These are phyloP conservation scores for Stegastes partitus DNA, from an alignment of 2,113 vertebrate species.

Conservation along the genomic window DNA sequence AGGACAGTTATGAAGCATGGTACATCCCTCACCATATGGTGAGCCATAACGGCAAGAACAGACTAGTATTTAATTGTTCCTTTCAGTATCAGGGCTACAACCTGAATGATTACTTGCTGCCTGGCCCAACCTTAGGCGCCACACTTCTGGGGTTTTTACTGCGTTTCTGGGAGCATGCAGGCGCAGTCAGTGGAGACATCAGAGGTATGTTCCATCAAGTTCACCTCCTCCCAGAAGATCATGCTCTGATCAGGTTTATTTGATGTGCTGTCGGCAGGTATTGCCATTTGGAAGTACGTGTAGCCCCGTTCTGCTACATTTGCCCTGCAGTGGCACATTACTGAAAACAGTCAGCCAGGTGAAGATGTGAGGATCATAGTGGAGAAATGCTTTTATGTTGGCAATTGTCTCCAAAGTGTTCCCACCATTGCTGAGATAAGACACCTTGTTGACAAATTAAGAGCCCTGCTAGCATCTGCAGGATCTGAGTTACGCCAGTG, in stretches of 20 bases:
- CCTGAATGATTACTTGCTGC: neutral
- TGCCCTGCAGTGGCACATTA: too few species aligned
- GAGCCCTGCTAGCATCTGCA: too few species aligned
- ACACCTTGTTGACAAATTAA: too few species aligned
- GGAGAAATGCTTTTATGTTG: too few species aligned
- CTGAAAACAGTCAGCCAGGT: too few species aligned
- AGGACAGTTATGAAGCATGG: neutral
- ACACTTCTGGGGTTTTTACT: neutral
- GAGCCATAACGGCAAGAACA: constrained; percentile 1
- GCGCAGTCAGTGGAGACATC: neutral
- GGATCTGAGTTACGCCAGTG: too few species aligned
- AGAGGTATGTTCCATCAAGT: constrained; percentile 3
- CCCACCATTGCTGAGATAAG: too few species aligned
- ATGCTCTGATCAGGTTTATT: neutral
- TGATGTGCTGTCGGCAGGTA: neutral
- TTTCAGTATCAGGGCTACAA: neutral
- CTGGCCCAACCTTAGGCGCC: neutral
- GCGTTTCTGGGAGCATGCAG: neutral
- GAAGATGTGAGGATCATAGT: too few species aligned
- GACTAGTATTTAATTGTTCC: neutral
- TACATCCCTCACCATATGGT: constrained; percentile 24
- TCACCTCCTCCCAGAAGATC: neutral
- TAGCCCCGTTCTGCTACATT: neutral
- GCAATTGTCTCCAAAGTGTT: too few species aligned
- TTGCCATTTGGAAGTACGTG: neutral